A percentile compares a stretch with the other conserved stretches of the same genome.
Evolutionary conservation across 1,140 invertebrate species (phyloP).

Genomic region (Plectrocnemia conspersa): DNA sequence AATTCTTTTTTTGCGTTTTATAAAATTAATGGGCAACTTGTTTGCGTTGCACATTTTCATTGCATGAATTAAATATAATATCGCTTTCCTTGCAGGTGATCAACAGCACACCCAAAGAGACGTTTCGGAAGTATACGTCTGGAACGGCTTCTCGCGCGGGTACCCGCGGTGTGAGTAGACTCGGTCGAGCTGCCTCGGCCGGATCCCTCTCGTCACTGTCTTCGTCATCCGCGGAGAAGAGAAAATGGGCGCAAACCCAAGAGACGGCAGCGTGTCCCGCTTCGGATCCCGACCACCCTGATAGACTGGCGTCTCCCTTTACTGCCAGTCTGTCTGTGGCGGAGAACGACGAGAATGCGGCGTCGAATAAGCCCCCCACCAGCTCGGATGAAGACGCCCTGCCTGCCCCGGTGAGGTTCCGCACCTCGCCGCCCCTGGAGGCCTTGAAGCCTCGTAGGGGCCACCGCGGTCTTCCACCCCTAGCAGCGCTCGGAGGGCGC

Average conservation of each 20-base stretch:
- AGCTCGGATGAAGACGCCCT: conserved; percentile 59
- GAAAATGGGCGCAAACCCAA: conserved; percentile 67
- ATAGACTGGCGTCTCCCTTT: conserved; percentile 32
- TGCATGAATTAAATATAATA: conserved; percentile 7
- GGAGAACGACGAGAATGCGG: conserved; percentile 45
- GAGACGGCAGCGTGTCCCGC: conserved; percentile 43
- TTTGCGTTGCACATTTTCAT: neutral
- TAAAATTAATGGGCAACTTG: too few species aligned
- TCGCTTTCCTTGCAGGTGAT: conserved; percentile 35
- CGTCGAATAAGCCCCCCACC: conserved; percentile 41
- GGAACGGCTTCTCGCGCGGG: conserved; percentile 25
- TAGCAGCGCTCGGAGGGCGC: conserved; percentile 56
- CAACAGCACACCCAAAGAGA: conserved; percentile 34
- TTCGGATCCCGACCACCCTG: conserved; percentile 34
- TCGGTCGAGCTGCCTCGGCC: conserved; percentile 46
- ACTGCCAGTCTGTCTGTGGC: conserved; percentile 39
- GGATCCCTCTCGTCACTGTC: too few species aligned
- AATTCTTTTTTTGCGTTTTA: too few species aligned
- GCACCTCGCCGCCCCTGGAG: conserved; percentile 82
- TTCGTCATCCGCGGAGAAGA: conserved; percentile 64
- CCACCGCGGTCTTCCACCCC: conserved; percentile 35
- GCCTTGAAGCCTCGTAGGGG: conserved; percentile 71
- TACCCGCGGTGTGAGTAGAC: conserved; percentile 40
- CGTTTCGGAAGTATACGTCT: conserved; percentile 28
- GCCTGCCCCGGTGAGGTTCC: conserved; percentile 78